phyloP scores from a whole-genome alignment of 1,140 invertebrate species.

The Orchesella cincta region DNA sequence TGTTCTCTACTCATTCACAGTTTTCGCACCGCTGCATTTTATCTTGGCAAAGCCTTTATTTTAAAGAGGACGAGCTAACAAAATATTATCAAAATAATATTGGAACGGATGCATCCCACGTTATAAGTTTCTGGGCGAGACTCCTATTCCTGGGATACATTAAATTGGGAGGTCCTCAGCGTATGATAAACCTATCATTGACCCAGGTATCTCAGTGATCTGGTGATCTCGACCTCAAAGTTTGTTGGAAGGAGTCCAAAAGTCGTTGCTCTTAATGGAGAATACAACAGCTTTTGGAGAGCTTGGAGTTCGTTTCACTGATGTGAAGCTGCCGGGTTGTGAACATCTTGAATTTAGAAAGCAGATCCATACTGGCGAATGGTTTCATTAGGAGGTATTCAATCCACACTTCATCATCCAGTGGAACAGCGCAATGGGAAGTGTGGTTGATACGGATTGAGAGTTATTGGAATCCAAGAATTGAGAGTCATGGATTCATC shows the following conservation, averaged over 20 bases:
- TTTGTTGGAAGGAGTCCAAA: constrained; percentile 48
- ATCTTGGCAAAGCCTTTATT: background rate
- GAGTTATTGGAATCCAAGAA: background rate
- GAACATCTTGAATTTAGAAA: background rate
- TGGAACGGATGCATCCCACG: constrained; percentile 31
- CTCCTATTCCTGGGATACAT: constrained; percentile 55
- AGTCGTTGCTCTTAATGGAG: background rate
- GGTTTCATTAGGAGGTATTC: constrained; percentile 18
- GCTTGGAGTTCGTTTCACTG: constrained; percentile 6
- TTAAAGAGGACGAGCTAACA: constrained; percentile 14
- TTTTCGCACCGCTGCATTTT: background rate
- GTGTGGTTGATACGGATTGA: constrained; percentile 16
- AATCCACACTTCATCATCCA: background rate
- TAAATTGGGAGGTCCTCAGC: constrained; percentile 54
- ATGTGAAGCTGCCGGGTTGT: background rate
- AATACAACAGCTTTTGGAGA: background rate
- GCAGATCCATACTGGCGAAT: constrained; percentile 17
- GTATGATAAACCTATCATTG: constrained; percentile 59
- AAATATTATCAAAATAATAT: constrained; percentile 36
- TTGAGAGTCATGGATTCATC: constrained; percentile 16
- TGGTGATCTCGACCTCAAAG: constrained; percentile 44
- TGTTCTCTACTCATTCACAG: constrained; percentile 15
- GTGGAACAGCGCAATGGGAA: background rate
- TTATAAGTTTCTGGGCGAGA: constrained; percentile 29
- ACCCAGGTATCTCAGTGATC: constrained; percentile 57